phyloP scores from a whole-genome alignment of 2,888 invertebrate species.

The Dolomedes plantarius region DNA sequence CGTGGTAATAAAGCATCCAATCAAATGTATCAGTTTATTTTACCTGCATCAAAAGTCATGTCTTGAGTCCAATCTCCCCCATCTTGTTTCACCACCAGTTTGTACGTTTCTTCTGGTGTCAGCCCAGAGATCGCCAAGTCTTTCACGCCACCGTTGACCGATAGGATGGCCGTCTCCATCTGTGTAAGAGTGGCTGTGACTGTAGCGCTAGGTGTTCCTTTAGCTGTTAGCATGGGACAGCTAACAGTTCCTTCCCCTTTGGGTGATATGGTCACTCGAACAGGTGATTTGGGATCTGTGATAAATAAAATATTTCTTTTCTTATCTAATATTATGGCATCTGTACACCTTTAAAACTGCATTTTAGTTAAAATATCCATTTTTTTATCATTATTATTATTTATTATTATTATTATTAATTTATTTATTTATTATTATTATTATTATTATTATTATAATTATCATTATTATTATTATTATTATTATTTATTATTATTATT shows the following conservation, averaged over 20 bases:
- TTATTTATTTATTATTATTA: too few species aligned
- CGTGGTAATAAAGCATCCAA: too few species aligned
- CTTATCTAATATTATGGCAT: too few species aligned
- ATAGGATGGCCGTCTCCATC: not conserved
- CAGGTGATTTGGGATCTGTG: conserved; percentile 48
- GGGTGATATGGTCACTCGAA: conserved; percentile 13
- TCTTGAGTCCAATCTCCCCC: conserved; percentile 40
- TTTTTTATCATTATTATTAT: too few species aligned
- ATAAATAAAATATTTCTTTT: too few species aligned
- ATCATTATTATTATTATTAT: too few species aligned
- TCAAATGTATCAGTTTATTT: too few species aligned
- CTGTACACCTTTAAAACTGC: too few species aligned
- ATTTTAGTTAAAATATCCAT: too few species aligned
- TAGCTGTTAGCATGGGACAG: conserved; percentile 43
- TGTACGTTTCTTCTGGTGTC: conserved; percentile 30
- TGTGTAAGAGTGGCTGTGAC: conserved; percentile 2
- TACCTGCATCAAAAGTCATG: conserved; percentile 28
- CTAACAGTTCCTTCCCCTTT: conserved; percentile 26
- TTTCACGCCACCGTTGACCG: conserved; percentile 2
- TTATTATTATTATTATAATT: too few species aligned
- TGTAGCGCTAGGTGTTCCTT: not conserved
- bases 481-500: too few species aligned
- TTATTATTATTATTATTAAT: too few species aligned
- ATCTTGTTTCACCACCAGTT: conserved; percentile 15
- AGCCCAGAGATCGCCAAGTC: conserved; percentile 10